Evolutionary conservation across 2,113 vertebrate genomes (phyloP).

Genomic region (Triplophysa rosa): DNA sequence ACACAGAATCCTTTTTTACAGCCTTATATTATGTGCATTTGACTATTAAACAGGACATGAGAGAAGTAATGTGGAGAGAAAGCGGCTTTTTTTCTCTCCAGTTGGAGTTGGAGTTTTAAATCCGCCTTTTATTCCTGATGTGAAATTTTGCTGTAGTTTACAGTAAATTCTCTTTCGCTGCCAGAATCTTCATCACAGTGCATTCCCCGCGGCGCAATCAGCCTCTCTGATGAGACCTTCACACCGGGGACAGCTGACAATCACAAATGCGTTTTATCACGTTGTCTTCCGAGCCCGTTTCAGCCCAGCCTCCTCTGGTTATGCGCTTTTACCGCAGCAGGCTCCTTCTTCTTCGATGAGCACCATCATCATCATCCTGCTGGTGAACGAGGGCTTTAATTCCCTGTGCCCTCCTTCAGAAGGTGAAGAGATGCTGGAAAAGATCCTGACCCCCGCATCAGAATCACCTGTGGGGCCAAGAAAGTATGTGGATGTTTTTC

Average conservation of each 20-base stretch:
- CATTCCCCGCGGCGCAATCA: slow-evolving; percentile 19
- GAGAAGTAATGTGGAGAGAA: too few relatives aligned
- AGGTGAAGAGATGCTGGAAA: slow-evolving; percentile 48
- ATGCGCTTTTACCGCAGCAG: neutral
- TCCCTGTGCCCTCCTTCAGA: slow-evolving; percentile 41
- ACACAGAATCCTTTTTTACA: too few relatives aligned
- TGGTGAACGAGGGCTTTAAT: slow-evolving; percentile 44
- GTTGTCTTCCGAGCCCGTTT: slow-evolving; percentile 23
- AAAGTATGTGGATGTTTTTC: neutral
- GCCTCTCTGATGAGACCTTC: slow-evolving; percentile 27
- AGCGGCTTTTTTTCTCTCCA: too few relatives aligned
- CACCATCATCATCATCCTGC: slow-evolving; percentile 37
- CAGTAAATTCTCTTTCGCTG: neutral
- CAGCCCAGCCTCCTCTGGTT: slow-evolving; percentile 9
- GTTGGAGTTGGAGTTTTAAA: too few relatives aligned
- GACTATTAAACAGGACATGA: neutral
- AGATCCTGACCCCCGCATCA: slow-evolving; percentile 53
- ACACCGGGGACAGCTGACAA: slow-evolving; percentile 6
- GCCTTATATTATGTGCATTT: too few relatives aligned
- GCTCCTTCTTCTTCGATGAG: neutral
- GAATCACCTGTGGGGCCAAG: slow-evolving; percentile 4
- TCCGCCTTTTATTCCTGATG: neutral
- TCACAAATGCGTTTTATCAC: neutral
- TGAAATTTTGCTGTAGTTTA: slow-evolving; percentile 7
- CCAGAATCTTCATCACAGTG: slow-evolving; percentile 15